A percentile compares a stretch with the other conserved stretches of the same genome.
These are phyloP conservation scores for Biston betularia DNA, from an alignment of 2,888 invertebrate genomes.

Conservation along the genomic window DNA sequence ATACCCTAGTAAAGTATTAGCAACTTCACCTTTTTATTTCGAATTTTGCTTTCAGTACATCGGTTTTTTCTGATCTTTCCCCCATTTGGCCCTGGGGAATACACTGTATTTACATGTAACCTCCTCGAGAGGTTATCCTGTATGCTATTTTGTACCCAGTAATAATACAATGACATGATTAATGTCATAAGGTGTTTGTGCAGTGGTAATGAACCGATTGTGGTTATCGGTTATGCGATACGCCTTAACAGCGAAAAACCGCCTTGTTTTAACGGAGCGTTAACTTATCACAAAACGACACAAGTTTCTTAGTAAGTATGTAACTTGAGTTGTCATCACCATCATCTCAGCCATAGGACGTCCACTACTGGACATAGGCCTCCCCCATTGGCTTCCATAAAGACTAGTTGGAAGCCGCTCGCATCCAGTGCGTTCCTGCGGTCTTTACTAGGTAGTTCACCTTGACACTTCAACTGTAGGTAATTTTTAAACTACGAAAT, in stretches of 20 bases:
- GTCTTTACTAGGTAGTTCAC: too few relatives aligned
- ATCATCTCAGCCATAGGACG: too few relatives aligned
- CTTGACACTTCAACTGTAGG: too few relatives aligned
- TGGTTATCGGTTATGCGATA: constrained; percentile 43
- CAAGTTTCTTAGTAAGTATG: neutral
- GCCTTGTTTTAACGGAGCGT: neutral
- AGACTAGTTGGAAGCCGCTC: too few relatives aligned
- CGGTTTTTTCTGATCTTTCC: neutral
- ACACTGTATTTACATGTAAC: neutral
- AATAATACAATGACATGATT: neutral
- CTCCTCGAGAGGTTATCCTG: constrained; percentile 9
- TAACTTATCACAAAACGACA: constrained; percentile 4
- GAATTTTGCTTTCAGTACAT: neutral
- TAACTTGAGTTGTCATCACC: neutral
- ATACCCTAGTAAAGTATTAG: too few relatives aligned
- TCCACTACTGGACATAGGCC: too few relatives aligned
- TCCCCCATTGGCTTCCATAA: too few relatives aligned
- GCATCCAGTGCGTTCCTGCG: too few relatives aligned
- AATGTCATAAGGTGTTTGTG: constrained; percentile 24
- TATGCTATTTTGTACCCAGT: constrained; percentile 1
- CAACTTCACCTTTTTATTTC: neutral
- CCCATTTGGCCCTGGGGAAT: neutral
- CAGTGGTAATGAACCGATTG: constrained; percentile 41
- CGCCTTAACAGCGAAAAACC: constrained; percentile 11
- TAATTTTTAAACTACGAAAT: too few relatives aligned